Conservation (phyloP, 2,888 invertebrate species). For the Chrysolina americana region DNA sequence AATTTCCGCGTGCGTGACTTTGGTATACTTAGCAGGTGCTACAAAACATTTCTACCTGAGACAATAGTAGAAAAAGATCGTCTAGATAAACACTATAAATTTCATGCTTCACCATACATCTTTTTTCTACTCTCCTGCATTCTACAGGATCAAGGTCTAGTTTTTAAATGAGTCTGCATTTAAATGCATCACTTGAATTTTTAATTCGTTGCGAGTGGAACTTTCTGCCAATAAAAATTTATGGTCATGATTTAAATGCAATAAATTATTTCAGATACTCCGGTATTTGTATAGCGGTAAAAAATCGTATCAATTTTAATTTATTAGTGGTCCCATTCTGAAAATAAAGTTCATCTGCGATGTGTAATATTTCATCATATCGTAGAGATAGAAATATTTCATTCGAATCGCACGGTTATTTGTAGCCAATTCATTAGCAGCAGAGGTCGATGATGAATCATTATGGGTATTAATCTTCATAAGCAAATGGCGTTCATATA, state of each 20-base stretch:
- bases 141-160: conserved; percentile 41
- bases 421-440: conserved; percentile 4
- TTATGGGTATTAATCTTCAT: neutral
- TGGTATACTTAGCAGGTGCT: conserved; percentile 24
- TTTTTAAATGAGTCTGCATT: conserved; percentile 43
- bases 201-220: conserved; percentile 33
- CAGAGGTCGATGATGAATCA: conserved; percentile 4
- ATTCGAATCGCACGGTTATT: conserved; percentile 18
- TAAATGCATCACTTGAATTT: conserved; percentile 44
- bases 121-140: conserved; percentile 34
- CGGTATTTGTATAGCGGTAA: conserved; percentile 39
- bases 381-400: conserved; percentile 36
- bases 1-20: neutral
- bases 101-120: neutral
- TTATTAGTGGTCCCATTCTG: conserved; percentile 20
- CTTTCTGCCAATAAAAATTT: conserved; percentile 39
- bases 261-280: conserved; percentile 41
- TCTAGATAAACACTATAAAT: neutral
- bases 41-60: conserved; percentile 37
- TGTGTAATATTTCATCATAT: conserved; percentile 29
- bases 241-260: conserved; percentile 38
- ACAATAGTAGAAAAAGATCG: conserved; percentile 45
- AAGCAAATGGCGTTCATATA: neutral
- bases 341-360: neutral
- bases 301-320: conserved; percentile 29